Base-by-base conservation (phyloP, 2,888 invertebrate species). In the Orchestes rusci region DNA sequence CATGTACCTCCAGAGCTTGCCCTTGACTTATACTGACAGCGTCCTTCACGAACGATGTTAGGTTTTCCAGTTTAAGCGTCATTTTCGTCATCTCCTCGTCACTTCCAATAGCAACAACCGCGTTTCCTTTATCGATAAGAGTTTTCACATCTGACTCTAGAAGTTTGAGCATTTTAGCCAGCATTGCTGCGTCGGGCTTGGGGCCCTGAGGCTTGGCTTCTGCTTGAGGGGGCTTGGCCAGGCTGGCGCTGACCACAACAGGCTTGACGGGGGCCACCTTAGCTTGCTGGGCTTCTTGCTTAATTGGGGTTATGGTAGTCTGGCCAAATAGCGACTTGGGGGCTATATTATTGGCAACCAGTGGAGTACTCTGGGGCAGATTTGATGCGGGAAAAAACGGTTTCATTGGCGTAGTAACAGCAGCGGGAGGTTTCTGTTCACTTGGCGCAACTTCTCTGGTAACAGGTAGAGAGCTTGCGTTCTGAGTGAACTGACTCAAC, bases 111-210 rank as follows among this genome's bases (percentile, higher is more conserved):
- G 73, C 70, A 2, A 70, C 65, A 48, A 76, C 72, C 2, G 77
- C 62, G 16, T 70, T 68, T 0, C 77, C 74, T 45, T 76, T 74
- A 10, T 71, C 64, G 52, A 75, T 70, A 51, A 84, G 69, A 46
- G 76, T 76, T 48, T 74, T 73, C 16, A 86, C 57, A 56, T 86
- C 84, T 51, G 70, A 67, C 57, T 81, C 79, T 57, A 87, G 81
- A 48, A 80, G 76, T 13, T 73, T 62, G 1, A 82, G 74, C 70
- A 82, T 77, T 52, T 75, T 72, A 34, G 72, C 74, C n/a, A 82
- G 64, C 16, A 74, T 62, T 16, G 51, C 51, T 10, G 31, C 31
- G 7, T 37, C 38, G 7, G 16, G n/a, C 10, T 38, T 38, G 16
- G 38, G 38, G 5, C 10, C 27, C 28, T 8, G 38, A 27, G 28